These are phyloP conservation scores for Collichthys lucidus DNA, from an alignment of 2,113 vertebrate genomes.

Conservation along the genomic window DNA sequence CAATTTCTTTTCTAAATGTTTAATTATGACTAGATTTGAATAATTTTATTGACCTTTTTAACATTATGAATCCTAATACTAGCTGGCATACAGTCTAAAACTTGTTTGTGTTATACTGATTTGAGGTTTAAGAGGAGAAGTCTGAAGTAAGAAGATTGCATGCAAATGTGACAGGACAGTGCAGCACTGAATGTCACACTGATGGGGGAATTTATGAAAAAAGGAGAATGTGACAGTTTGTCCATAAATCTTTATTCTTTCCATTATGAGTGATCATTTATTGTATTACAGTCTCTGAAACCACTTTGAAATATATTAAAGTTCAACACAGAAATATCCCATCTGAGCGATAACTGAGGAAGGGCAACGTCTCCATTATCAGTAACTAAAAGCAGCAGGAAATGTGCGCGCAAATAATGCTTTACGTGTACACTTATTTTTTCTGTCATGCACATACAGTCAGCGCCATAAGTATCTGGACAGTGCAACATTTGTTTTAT, in stretches of 20 bases:
- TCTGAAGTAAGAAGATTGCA: background rate
- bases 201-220: background rate
- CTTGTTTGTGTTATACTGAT: background rate
- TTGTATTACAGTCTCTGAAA: conserved; percentile 63
- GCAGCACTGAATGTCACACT: background rate
- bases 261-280: conserved; percentile 63
- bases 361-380: conserved; percentile 44
- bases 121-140: background rate
- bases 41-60: background rate
- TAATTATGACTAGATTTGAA: background rate
- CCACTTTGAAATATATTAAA: conserved; percentile 60
- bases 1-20: background rate
- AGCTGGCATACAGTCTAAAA: background rate
- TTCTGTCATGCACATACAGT: conserved; percentile 11
- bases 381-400: conserved; percentile 70
- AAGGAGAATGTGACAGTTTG: background rate
- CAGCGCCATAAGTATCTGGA: no score
- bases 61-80: background rate
- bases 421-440: background rate
- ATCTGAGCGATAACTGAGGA: conserved; percentile 40
- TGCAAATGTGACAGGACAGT: background rate
- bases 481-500: no score
- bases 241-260: conserved; percentile 72
- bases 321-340: conserved; percentile 57
- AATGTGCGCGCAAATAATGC: conserved; percentile 34